Base-by-base conservation (phyloP, 1,140 invertebrate species). In the Brachionus manjavacas region DNA sequence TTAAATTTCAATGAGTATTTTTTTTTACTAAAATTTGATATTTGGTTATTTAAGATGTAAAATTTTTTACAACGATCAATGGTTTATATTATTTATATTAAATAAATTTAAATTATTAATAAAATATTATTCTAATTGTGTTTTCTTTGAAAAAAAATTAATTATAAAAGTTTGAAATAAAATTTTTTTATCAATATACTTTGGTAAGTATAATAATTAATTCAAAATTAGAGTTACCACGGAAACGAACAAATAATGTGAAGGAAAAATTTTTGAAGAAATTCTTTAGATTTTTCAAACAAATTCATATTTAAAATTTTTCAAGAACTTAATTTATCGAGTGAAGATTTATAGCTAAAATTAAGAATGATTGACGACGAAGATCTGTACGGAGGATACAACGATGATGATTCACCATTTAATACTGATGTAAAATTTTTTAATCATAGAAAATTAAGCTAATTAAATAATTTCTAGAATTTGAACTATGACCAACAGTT, bases 401-500 rank as follows among this genome's bases (percentile, higher is more conserved):
- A 83, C 20, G 81, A 83, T 16, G 52, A 70, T 46, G 60, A 83
- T 46, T 49, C 64, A 49, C 20, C 60, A 49, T 83, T 70, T 35
- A 68, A 83, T 23, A 70, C 64, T 1, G 81, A 83, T 7, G 81
- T 83, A 83, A 83, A 20, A 11, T 28, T 49, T 60, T 49, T 72
- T 72, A 79, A 9, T 72, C 60, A 28, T 66, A 64, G 70, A 31
- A 78, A 35, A 35, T 6, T 35, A 7, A 35, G 7, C 7, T 35
- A 35, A 35, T 35, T 35, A 7, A 35, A 35, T 7, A n/a, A 43
- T 20, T 84, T 64, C 41, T 86, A 92, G 88, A 91, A 93, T 89
- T 88, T 93, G 46, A 91, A 92, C 78, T 90, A 92, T 86, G 93
- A 93, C 90, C 91, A 92, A 86, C 90, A 89, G 68, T 92, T 93